A percentile compares a stretch with the other conserved stretches of the same genome.
Evolutionary conservation across 2,113 vertebrate genomes (phyloP).

Genomic region (Eubucco bourcierii): DNA sequence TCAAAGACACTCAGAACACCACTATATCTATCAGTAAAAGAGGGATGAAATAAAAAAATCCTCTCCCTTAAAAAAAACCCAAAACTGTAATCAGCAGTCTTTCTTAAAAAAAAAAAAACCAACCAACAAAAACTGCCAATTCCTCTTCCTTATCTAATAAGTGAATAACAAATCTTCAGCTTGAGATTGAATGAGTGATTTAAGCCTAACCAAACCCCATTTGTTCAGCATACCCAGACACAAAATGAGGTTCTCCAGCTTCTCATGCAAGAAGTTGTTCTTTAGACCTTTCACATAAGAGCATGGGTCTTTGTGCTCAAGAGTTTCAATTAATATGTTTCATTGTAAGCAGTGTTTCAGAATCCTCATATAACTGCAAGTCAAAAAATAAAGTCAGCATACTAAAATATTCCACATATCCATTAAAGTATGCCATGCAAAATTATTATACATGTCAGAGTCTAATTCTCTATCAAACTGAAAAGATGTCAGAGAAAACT

Average conservation of each 20-base stretch:
- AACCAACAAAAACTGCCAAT: background rate
- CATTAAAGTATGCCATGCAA: background rate
- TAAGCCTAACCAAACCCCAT: background rate
- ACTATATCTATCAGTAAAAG: background rate
- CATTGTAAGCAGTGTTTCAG: background rate
- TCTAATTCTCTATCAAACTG: background rate
- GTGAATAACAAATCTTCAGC: background rate
- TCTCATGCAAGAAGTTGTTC: background rate
- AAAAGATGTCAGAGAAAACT: background rate
- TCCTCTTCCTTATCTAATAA: background rate
- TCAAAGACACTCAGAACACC: background rate
- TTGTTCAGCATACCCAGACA: background rate
- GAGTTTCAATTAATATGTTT: background rate
- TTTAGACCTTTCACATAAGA: background rate
- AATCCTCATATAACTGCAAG: background rate
- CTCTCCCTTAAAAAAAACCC: background rate
- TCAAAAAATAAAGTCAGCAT: background rate
- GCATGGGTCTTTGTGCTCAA: background rate
- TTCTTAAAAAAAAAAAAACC: background rate
- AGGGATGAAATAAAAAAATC: background rate
- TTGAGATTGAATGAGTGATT: background rate
- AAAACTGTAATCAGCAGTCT: background rate
- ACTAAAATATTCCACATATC: background rate
- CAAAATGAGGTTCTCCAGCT: background rate
- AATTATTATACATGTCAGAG: fast-evolving